These are phyloP conservation scores for Ellobius talpinus DNA, from an alignment of 2,113 vertebrate species.

Conservation along the genomic window DNA sequence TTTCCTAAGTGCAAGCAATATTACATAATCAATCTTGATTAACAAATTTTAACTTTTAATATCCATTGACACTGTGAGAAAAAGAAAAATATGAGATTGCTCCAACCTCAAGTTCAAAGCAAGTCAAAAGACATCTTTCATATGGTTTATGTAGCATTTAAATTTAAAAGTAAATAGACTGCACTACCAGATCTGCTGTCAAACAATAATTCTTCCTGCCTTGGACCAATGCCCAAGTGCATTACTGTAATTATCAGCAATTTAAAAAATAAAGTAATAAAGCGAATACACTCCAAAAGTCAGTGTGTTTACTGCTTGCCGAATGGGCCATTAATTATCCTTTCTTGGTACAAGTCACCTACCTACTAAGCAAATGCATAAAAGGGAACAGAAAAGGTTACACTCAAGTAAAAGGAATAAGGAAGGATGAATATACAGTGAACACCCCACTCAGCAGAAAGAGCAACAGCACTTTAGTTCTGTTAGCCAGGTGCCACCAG, in stretches of 20 bases:
- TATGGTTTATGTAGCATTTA: conserved; percentile 81
- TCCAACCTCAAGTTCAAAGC: conserved; percentile 80
- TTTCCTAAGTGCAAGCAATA: conserved; percentile 9
- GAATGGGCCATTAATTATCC: conserved; percentile 81
- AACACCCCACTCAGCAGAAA: background rate
- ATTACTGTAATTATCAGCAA: conserved; percentile 89
- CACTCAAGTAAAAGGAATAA: background rate
- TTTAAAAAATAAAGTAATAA: conserved; percentile 86
- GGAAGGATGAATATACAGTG: background rate
- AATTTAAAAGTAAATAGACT: conserved; percentile 83
- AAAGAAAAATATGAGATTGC: conserved; percentile 68
- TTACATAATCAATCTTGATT: background rate
- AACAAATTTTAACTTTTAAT: conserved; percentile 44
- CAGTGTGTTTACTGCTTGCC: conserved; percentile 82
- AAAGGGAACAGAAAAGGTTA: conserved; percentile 57
- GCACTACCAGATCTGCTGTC: conserved; percentile 87
- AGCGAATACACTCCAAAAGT: conserved; percentile 79
- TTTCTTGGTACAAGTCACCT: conserved; percentile 80
- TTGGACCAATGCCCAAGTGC: conserved; percentile 85
- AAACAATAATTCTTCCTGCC: conserved; percentile 89
- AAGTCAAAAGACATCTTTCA: conserved; percentile 79
- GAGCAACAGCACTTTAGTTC: background rate
- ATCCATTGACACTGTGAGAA: conserved; percentile 55
- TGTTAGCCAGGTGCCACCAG: background rate
- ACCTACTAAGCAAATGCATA: conserved; percentile 80